Evolutionary conservation across 1,140 invertebrate species (phyloP).

Genomic region (Aphaenogaster rudis): DNA sequence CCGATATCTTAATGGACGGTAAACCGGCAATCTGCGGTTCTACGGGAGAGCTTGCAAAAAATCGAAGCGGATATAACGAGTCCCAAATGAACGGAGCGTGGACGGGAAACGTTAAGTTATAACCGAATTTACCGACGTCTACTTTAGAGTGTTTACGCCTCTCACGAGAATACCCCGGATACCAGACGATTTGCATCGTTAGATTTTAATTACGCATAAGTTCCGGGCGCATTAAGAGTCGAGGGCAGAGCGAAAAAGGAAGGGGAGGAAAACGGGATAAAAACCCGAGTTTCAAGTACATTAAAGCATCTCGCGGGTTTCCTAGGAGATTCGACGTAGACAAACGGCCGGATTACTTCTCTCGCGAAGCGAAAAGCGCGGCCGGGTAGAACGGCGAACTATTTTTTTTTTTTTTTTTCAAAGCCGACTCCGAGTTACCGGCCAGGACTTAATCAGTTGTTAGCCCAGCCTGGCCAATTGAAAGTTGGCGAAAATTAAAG

Average conservation of each 20-base stretch:
- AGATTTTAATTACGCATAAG: conserved; percentile 61
- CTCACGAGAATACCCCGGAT: conserved; percentile 52
- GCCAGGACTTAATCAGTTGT: conserved; percentile 58
- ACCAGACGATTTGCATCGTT: conserved; percentile 59
- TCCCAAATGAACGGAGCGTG: conserved; percentile 25
- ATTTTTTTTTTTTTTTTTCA: conserved; percentile 15
- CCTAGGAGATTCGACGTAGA: conserved; percentile 59
- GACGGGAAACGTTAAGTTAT: conserved; percentile 40
- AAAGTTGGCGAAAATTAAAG: conserved; percentile 65
- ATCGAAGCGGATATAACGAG: conserved; percentile 32
- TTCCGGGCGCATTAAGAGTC: conserved; percentile 47
- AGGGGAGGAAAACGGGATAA: conserved; percentile 21
- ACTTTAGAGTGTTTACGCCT: conserved; percentile 37
- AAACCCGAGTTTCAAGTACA: conserved; percentile 56
- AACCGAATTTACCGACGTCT: conserved; percentile 51
- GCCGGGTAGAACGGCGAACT: conserved; percentile 39
- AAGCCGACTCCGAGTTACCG: conserved; percentile 19
- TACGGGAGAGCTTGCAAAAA: neutral
- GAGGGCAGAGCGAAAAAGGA: neutral
- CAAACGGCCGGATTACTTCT: conserved; percentile 64
- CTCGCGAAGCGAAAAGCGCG: conserved; percentile 57
- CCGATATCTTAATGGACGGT: conserved; percentile 42
- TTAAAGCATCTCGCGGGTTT: conserved; percentile 63
- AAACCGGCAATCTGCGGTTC: neutral
- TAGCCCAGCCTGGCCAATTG: conserved; percentile 48